Percentiles rank a stretch among this genome's conserved stretches.
Evolutionary conservation across 1,140 invertebrate genomes (phyloP).

Genomic region (Parapsyche elsis): DNA sequence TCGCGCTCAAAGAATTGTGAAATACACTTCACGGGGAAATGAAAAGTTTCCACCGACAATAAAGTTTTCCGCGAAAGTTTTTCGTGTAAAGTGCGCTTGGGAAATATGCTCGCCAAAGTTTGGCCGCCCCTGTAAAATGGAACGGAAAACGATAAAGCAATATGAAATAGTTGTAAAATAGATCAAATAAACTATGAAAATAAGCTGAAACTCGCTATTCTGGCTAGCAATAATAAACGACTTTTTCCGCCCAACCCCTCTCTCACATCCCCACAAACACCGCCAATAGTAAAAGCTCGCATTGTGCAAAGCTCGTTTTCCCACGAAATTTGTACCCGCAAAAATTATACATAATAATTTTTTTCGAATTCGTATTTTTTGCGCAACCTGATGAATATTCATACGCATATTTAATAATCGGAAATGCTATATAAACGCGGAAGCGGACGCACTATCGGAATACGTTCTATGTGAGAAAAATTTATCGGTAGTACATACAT

Average conservation of each 20-base stretch:
- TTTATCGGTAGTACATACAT: background rate
- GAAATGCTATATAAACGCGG: no score
- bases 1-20: constrained; percentile 12
- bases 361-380: no score
- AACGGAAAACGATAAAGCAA: constrained; percentile 33
- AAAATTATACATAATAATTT: no score
- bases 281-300: no score
- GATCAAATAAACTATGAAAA: constrained; percentile 34
- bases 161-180: constrained; percentile 32
- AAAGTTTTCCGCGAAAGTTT: constrained; percentile 35
- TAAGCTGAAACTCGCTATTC: constrained; percentile 22
- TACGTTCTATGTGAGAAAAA: constrained; percentile 6
- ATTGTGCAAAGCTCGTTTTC: no score
- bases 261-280: no score
- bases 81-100: constrained; percentile 41
- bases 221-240: constrained; percentile 10
- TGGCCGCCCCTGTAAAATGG: constrained; percentile 15
- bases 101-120: constrained; percentile 37
- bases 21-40: constrained; percentile 12
- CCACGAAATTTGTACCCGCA: no score
- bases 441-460: background rate
- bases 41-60: constrained; percentile 24
- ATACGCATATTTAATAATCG: no score
- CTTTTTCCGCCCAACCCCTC: background rate
- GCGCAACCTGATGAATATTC: no score